These are phyloP conservation scores for Drosophila micromelanica DNA, from an alignment of 1,140 invertebrate genomes.

Conservation along the genomic window DNA sequence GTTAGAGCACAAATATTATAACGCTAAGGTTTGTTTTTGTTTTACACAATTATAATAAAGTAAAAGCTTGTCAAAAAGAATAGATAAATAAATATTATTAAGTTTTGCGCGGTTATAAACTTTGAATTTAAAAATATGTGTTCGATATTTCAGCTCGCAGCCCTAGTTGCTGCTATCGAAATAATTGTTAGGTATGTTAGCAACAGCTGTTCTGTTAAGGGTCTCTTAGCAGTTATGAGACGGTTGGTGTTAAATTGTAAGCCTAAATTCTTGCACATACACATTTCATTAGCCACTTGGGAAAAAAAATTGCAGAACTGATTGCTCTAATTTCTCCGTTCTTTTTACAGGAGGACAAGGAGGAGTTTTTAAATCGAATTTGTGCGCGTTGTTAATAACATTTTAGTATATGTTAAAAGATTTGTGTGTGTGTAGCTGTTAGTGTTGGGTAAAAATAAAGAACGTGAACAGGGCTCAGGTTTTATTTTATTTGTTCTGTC, in stretches of 20 bases:
- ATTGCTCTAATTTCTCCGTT: too few relatives aligned
- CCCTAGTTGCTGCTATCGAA: too few relatives aligned
- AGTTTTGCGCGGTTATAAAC: not conserved
- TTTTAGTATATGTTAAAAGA: not conserved
- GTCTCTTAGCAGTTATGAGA: not conserved
- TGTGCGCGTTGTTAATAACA: slow-evolving; percentile 1
- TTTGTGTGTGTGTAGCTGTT: slow-evolving; percentile 1
- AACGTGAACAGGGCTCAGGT: not conserved
- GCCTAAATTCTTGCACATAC: too few relatives aligned
- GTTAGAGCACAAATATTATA: too few relatives aligned
- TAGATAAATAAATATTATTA: not conserved
- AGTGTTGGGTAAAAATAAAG: slow-evolving; percentile 5
- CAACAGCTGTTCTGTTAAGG: not conserved
- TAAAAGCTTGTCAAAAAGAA: too few relatives aligned
- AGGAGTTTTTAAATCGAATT: too few relatives aligned
- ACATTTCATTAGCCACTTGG: too few relatives aligned
- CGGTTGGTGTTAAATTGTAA: too few relatives aligned
- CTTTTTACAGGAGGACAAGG: too few relatives aligned
- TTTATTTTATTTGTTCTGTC: not conserved
- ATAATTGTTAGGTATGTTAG: not conserved
- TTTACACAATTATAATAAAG: not conserved
- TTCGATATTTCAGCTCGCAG: not conserved
- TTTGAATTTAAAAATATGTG: not conserved
- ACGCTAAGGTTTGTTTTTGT: not conserved
- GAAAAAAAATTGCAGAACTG: not conserved